Evolutionary conservation across 2,797 vertebrate species (phyloP).

Genomic region (Sorex maritimensis): DNA sequence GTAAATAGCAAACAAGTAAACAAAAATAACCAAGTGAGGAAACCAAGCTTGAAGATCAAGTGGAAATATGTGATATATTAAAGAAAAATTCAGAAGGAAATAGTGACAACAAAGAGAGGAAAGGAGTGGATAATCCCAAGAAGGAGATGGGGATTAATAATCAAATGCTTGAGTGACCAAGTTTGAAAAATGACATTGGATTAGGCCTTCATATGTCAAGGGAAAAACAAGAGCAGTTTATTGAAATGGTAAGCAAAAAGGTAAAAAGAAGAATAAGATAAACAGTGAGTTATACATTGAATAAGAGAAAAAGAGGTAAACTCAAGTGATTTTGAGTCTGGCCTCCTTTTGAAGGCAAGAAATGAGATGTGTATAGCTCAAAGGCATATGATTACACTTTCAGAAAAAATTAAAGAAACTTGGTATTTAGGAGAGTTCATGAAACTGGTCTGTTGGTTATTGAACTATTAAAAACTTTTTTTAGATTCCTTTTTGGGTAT

Average conservation of each 20-base stretch:
- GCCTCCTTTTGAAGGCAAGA: slow-evolving; percentile 46
- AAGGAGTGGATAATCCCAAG: not conserved
- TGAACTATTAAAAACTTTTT: slow-evolving; percentile 30
- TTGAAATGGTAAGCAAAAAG: not conserved
- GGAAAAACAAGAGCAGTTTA: slow-evolving; percentile 31
- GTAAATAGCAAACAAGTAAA: no score
- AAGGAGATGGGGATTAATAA: not conserved
- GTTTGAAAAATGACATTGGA: slow-evolving; percentile 20
- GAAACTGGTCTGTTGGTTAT: not conserved
- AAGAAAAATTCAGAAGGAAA: slow-evolving; percentile 18
- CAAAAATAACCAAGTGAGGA: not conserved
- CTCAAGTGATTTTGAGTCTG: slow-evolving; percentile 27
- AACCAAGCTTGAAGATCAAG: not conserved
- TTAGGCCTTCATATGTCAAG: not conserved
- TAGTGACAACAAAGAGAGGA: not conserved
- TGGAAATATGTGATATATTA: not conserved
- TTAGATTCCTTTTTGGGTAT: slow-evolving; percentile 52
- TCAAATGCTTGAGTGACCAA: slow-evolving; percentile 7
- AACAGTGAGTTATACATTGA: slow-evolving; percentile 21
- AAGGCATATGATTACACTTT: slow-evolving; percentile 9
- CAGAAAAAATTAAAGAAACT: slow-evolving; percentile 35
- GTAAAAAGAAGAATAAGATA: not conserved
- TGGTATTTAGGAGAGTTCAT: slow-evolving; percentile 1
- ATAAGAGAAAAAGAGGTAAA: slow-evolving; percentile 13
- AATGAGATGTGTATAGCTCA: not conserved